phyloP scores from a whole-genome alignment of 1,140 invertebrate species.

The Nasonia vitripennis region DNA sequence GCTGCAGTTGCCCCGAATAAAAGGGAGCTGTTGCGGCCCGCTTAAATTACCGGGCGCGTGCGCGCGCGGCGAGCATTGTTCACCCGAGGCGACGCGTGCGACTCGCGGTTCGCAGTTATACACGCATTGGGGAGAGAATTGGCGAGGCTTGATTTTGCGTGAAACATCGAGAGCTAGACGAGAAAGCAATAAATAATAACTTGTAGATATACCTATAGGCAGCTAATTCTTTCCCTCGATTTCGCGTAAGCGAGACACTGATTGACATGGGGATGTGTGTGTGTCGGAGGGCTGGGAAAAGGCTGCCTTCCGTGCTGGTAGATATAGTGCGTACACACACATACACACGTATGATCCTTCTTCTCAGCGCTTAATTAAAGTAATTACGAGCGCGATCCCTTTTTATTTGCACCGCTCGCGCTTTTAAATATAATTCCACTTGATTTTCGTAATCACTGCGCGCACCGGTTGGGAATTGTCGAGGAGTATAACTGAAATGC shows the following conservation, averaged over 20 bases:
- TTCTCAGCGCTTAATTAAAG: conserved; percentile 37
- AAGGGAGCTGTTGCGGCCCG: not conserved
- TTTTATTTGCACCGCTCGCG: not conserved
- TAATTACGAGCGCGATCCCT: conserved; percentile 8
- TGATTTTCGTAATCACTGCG: conserved; percentile 38
- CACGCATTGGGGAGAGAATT: not conserved
- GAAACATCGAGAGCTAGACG: no score
- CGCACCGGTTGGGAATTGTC: not conserved
- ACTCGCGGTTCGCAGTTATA: not conserved
- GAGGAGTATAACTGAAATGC: conserved; percentile 12
- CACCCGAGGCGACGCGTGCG: not conserved
- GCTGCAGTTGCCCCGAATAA: not conserved
- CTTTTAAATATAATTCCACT: conserved; percentile 39
- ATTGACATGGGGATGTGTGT: conserved; percentile 23
- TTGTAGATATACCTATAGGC: no score
- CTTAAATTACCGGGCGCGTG: not conserved
- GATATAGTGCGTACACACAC: not conserved
- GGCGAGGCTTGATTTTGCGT: not conserved
- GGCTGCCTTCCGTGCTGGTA: not conserved
- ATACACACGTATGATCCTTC: not conserved
- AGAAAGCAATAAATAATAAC: no score
- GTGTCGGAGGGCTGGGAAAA: conserved; percentile 10
- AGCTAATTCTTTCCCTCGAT: not conserved
- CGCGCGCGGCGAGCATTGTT: not conserved
- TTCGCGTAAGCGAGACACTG: not conserved